Percentiles rank a stretch among this genome's conserved stretches.
Evolutionary conservation across 2,113 vertebrate genomes (phyloP).

Genomic region (Gambusia affinis): DNA sequence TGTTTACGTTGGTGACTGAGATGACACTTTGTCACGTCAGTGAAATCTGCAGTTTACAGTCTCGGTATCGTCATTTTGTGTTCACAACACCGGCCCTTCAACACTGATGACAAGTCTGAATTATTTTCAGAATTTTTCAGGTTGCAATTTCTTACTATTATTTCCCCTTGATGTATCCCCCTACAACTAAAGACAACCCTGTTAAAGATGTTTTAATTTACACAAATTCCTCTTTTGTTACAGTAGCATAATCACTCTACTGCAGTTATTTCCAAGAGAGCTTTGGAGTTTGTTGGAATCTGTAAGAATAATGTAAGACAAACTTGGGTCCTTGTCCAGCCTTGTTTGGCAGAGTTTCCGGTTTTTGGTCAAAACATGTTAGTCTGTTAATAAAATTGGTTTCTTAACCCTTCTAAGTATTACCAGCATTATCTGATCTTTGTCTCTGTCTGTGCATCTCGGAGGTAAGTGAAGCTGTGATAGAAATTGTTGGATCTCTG

Average conservation of each 20-base stretch:
- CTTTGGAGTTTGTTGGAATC: too few relatives aligned
- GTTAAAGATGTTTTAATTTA: background rate
- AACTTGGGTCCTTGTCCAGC: too few relatives aligned
- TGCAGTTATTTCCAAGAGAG: background rate
- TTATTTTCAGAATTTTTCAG: slow-evolving; percentile 1
- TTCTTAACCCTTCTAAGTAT: too few relatives aligned
- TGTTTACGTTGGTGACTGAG: slow-evolving; percentile 54
- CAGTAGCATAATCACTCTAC: background rate
- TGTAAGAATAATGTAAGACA: too few relatives aligned
- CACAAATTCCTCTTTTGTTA: background rate
- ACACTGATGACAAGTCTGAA: slow-evolving; percentile 8
- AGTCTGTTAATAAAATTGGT: too few relatives aligned
- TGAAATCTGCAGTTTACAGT: slow-evolving; percentile 35
- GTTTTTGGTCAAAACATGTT: too few relatives aligned
- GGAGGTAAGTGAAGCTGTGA: too few relatives aligned
- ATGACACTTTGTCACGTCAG: slow-evolving; percentile 41
- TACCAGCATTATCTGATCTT: too few relatives aligned
- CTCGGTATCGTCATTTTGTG: slow-evolving; percentile 17
- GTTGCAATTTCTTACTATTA: background rate
- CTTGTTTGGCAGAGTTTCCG: too few relatives aligned
- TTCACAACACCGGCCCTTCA: slow-evolving; percentile 7
- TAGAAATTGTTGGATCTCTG: too few relatives aligned
- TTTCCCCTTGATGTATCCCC: background rate
- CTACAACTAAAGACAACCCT: background rate
- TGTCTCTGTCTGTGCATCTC: too few relatives aligned